Percentiles rank a stretch among this genome's conserved stretches.
Conservation (phyloP, 1,140 invertebrate species). For the Galleria mellonella region DNA sequence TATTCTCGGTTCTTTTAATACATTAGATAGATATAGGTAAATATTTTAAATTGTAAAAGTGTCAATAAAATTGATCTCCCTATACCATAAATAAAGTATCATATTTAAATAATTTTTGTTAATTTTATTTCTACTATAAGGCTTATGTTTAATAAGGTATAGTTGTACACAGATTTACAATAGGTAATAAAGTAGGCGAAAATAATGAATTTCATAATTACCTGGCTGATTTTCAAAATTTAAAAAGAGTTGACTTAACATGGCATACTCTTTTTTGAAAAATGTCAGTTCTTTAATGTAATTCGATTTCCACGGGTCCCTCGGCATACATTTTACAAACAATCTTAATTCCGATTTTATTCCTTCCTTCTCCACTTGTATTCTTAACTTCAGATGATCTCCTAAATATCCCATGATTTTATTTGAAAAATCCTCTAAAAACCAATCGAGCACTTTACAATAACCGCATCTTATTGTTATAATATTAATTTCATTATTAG, state of each 20-base stretch:
- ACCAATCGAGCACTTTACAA: slow-evolving; percentile 27
- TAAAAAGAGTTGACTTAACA: slow-evolving; percentile 41
- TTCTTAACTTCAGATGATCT: slow-evolving; percentile 42
- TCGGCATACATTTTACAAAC: slow-evolving; percentile 53
- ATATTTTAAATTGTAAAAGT: no score
- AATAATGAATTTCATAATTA: no score
- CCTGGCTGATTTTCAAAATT: slow-evolving; percentile 15
- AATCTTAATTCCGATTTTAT: slow-evolving; percentile 14
- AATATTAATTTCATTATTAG: slow-evolving; percentile 27
- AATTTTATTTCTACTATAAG: no score
- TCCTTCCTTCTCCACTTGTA: slow-evolving; percentile 20
- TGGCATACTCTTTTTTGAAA: slow-evolving; percentile 49
- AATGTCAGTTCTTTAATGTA: slow-evolving; percentile 42
- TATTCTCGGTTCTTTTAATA: no score
- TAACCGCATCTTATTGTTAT: slow-evolving; percentile 29
- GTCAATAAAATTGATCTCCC: no score
- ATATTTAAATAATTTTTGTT: no score
- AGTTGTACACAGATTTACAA: no score
- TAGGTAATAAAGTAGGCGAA: no score
- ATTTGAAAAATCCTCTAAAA: slow-evolving; percentile 26
- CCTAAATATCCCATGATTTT: slow-evolving; percentile 45
- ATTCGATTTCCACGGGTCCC: slow-evolving; percentile 37
- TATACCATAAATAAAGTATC: no score
- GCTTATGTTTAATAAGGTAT: no score
- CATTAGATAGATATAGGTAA: no score